Percentiles rank a stretch among this genome's conserved stretches.
Evolutionary conservation across 2,113 vertebrate genomes (phyloP).

Genomic region (Gavialis gangeticus): DNA sequence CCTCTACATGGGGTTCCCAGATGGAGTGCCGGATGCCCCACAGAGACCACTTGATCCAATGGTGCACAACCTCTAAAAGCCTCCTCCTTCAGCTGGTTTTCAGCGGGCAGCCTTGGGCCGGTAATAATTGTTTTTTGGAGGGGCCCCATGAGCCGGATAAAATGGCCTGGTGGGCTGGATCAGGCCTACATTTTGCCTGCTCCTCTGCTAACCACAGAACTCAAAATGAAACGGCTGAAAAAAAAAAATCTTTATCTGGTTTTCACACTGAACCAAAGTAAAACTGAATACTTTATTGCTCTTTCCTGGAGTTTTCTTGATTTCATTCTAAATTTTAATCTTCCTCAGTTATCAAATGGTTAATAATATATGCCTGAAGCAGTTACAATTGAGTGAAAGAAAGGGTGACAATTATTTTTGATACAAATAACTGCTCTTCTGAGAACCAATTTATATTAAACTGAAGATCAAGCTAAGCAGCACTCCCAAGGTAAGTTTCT

Average conservation of each 20-base stretch:
- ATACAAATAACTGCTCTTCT: fast-evolving
- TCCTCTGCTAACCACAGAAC: background rate
- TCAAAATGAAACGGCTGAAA: background rate
- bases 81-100: too few relatives aligned
- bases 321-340: background rate
- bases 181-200: too few relatives aligned
- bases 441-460: slow-evolving; percentile 2
- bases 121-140: too few relatives aligned
- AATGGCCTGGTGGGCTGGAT: too few relatives aligned
- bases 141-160: too few relatives aligned
- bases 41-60: too few relatives aligned
- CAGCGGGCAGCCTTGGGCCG: too few relatives aligned
- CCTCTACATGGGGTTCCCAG: too few relatives aligned
- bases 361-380: background rate
- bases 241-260: background rate
- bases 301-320: background rate
- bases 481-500: background rate
- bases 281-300: background rate
- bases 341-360: background rate
- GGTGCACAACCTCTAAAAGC: too few relatives aligned
- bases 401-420: background rate
- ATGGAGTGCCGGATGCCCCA: too few relatives aligned
- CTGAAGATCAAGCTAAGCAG: background rate
- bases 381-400: background rate
- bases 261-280: background rate